Conservation (phyloP, 2,797 vertebrate genomes). For the Chaetodon trifasciatus region DNA sequence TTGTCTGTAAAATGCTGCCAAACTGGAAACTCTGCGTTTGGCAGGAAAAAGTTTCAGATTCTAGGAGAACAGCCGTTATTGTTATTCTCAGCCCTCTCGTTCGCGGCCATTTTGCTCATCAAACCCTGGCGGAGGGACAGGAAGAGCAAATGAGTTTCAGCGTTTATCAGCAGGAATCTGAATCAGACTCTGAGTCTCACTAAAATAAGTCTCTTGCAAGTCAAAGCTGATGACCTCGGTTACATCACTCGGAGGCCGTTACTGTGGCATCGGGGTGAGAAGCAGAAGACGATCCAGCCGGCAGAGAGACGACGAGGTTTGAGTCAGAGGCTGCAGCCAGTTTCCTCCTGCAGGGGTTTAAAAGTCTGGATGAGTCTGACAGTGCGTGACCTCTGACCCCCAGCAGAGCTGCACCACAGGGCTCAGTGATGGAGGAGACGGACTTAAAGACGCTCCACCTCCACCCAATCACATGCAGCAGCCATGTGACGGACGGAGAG, state of each 20-base stretch:
- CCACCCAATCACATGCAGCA: neutral
- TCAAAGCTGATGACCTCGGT: neutral
- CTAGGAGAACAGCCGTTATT: neutral
- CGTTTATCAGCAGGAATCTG: neutral
- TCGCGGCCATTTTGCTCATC: neutral
- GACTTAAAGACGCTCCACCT: neutral
- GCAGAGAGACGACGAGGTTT: neutral
- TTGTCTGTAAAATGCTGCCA: neutral
- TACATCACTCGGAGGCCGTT: neutral
- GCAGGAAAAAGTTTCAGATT: neutral
- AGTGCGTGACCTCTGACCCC: slow-evolving; percentile 27
- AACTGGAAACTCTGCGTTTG: neutral
- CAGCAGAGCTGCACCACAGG: neutral
- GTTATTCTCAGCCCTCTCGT: neutral
- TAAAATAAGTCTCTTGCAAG: neutral
- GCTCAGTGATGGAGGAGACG: neutral
- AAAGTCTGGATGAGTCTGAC: neutral
- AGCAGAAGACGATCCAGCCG: neutral
- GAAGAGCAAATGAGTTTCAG: neutral
- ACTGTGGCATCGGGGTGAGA: neutral
- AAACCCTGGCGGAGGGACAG: neutral
- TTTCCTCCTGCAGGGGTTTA: slow-evolving; percentile 18
- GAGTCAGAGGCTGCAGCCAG: slow-evolving; percentile 32
- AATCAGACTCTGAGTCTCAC: neutral
- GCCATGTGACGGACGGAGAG: neutral